phyloP scores from a whole-genome alignment of 92 coral and sea anemone species.

The Montipora capitata region DNA sequence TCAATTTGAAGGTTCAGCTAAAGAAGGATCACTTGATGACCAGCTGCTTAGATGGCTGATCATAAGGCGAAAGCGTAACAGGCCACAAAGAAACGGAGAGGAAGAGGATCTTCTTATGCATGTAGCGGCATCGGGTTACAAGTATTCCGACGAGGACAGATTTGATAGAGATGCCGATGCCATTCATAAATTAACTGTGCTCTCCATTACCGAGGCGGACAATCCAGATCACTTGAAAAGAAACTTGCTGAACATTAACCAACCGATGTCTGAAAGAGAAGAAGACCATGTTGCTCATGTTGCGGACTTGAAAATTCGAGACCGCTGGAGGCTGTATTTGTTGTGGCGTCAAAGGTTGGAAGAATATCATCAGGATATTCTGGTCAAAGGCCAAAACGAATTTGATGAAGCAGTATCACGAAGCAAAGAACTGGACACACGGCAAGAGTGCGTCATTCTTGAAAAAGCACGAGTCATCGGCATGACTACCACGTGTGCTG shows the following conservation, averaged over 20 bases:
- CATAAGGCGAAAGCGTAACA: not conserved
- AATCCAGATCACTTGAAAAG: slow-evolving; percentile 19
- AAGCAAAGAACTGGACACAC: slow-evolving; percentile 71
- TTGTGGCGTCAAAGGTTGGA: slow-evolving; percentile 87
- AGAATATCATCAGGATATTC: slow-evolving; percentile 32
- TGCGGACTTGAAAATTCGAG: not conserved
- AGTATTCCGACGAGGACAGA: slow-evolving; percentile 26
- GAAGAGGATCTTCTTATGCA: slow-evolving; percentile 38
- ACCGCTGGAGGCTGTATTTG: slow-evolving; percentile 87
- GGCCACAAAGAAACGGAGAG: not conserved
- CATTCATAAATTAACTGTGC: not conserved
- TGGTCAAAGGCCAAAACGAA: slow-evolving; percentile 63
- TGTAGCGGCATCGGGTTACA: slow-evolving; percentile 10
- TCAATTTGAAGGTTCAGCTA: not conserved
- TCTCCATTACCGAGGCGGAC: slow-evolving; percentile 16
- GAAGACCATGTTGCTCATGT: not conserved
- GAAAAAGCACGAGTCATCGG: slow-evolving; percentile 73
- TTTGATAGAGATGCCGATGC: slow-evolving; percentile 22
- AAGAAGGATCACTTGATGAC: slow-evolving; percentile 3
- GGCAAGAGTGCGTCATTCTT: slow-evolving; percentile 56
- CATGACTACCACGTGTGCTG: slow-evolving; percentile 87
- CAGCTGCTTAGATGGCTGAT: slow-evolving; percentile 70
- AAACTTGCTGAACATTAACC: slow-evolving; percentile 8
- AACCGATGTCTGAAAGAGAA: slow-evolving; percentile 24
- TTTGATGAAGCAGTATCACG: slow-evolving; percentile 70